These are phyloP conservation scores for Nannobrachium achirus DNA, from an alignment of 2,113 vertebrate species.

Conservation along the genomic window DNA sequence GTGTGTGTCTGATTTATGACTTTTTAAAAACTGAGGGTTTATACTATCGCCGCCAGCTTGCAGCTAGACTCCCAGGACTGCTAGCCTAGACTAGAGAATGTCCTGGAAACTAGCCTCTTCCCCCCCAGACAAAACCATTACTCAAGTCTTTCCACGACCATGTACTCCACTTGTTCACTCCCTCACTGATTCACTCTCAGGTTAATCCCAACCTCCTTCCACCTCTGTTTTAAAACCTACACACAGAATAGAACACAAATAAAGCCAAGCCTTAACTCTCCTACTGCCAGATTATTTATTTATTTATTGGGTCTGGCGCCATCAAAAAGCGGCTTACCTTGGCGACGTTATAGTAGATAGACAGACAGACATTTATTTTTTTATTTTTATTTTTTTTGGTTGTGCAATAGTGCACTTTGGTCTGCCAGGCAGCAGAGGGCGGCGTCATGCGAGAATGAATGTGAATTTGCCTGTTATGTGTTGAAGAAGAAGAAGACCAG, in stretches of 20 bases:
- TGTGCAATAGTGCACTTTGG: too few relatives aligned
- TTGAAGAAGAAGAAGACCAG: too few relatives aligned
- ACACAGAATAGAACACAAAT: constrained; percentile 24
- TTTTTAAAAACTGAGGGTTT: constrained; percentile 61
- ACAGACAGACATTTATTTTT: too few relatives aligned
- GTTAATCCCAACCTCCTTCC: constrained; percentile 18
- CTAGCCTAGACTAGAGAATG: constrained; percentile 33
- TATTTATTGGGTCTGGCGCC: too few relatives aligned
- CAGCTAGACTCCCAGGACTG: constrained; percentile 56
- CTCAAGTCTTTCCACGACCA: constrained; percentile 48
- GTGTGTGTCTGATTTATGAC: constrained; percentile 54
- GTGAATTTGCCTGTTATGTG: too few relatives aligned
- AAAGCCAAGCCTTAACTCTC: too few relatives aligned
- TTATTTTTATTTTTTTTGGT: too few relatives aligned
- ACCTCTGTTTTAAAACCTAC: constrained; percentile 17
- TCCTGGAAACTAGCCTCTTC: constrained; percentile 37
- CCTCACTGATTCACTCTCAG: constrained; percentile 16
- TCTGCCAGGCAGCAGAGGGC: too few relatives aligned
- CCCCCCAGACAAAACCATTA: constrained; percentile 64
- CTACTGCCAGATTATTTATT: too few relatives aligned
- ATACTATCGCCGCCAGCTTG: constrained; percentile 64
- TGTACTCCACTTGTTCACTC: constrained; percentile 27
- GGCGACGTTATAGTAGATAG: too few relatives aligned
- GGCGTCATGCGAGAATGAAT: too few relatives aligned
- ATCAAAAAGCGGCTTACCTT: too few relatives aligned